A percentile compares a stretch with the other conserved stretches of the same genome.
phyloP scores from a whole-genome alignment of 1,140 invertebrate genomes.

The Caerostris darwini region DNA sequence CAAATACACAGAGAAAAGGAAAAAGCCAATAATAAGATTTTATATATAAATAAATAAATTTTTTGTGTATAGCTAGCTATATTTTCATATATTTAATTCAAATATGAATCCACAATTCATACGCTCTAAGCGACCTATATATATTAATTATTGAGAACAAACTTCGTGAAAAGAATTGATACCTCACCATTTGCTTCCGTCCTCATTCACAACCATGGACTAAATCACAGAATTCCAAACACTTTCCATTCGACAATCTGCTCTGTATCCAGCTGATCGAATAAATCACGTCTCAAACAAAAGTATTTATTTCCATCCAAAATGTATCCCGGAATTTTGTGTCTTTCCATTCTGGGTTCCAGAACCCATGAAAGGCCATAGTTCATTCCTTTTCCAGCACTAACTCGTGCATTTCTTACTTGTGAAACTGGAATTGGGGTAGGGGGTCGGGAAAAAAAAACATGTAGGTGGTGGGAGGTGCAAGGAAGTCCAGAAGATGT shows the following conservation, averaged over 20 bases:
- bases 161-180: no score
- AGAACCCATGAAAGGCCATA: conserved; percentile 27
- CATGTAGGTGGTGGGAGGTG: neutral
- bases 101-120: no score
- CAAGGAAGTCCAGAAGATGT: conserved; percentile 7
- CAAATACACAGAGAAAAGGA: no score
- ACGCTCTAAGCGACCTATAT: no score
- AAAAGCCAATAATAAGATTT: no score
- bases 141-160: no score
- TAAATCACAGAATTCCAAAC: conserved; percentile 33
- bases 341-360: neutral
- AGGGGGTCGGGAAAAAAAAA: neutral
- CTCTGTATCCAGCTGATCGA: neutral
- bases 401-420: conserved; percentile 9
- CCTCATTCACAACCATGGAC: neutral
- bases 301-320: conserved; percentile 50
- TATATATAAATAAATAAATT: no score
- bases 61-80: no score
- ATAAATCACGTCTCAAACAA: conserved; percentile 65
- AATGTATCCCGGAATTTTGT: conserved; percentile 31
- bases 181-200: neutral
- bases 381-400: conserved; percentile 11
- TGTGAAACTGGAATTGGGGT: neutral
- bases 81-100: no score
- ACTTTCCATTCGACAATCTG: conserved; percentile 35